A percentile compares a stretch with the other conserved stretches of the same genome.
These are phyloP conservation scores for Dione juno DNA, from an alignment of 2,888 invertebrate species.

Conservation along the genomic window DNA sequence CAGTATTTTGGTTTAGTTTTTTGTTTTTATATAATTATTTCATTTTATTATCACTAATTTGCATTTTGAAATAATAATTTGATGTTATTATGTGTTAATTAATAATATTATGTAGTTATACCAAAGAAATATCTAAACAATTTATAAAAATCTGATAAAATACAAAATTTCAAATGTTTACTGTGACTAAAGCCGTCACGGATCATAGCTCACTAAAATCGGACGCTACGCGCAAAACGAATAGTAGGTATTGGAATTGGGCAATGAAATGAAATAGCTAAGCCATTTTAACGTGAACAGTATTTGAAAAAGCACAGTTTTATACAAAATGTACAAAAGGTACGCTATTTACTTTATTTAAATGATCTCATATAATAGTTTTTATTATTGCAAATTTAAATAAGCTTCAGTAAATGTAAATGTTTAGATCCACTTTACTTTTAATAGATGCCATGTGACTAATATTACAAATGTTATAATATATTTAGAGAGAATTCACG, in stretches of 20 bases:
- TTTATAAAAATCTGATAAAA: constrained; percentile 7
- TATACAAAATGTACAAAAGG: constrained; percentile 17
- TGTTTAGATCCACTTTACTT: not conserved
- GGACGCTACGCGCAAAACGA: constrained; percentile 30
- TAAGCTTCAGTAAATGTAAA: constrained; percentile 8
- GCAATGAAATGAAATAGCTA: constrained; percentile 42
- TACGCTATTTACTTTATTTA: not conserved
- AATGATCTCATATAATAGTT: not conserved
- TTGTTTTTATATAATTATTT: too few species aligned
- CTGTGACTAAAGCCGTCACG: constrained; percentile 40
- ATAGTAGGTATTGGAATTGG: constrained; percentile 40
- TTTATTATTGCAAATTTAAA: not conserved
- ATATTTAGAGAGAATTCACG: not conserved
- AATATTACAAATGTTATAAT: not conserved
- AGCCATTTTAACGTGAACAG: constrained; percentile 24
- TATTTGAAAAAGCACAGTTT: constrained; percentile 25
- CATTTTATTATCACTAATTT: too few species aligned
- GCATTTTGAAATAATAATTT: too few species aligned
- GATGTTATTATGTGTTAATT: too few species aligned
- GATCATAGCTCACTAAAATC: constrained; percentile 45
- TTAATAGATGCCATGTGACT: not conserved
- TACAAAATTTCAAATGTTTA: constrained; percentile 13
- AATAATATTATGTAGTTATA: too few species aligned
- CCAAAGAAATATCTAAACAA: not conserved
- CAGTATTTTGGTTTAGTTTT: too few species aligned